Percentiles rank a stretch among this genome's conserved stretches.
phyloP scores from a whole-genome alignment of 2,888 invertebrate species.

The Drosophila histrio region DNA sequence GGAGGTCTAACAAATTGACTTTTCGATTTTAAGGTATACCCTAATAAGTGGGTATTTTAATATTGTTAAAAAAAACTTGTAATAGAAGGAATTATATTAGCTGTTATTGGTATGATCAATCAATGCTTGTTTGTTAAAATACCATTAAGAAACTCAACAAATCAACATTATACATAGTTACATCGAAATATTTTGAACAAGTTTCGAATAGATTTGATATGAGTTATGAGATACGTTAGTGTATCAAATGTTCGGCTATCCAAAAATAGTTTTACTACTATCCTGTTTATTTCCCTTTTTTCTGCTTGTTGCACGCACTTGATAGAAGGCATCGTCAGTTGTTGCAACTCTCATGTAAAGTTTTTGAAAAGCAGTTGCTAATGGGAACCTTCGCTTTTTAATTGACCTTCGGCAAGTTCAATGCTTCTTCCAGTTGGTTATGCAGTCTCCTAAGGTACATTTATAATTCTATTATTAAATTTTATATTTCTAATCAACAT shows the following conservation, averaged over 20 bases:
- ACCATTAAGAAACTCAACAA: too few species aligned
- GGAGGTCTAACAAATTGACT: conserved; percentile 43
- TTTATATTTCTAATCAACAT: conserved; percentile 44
- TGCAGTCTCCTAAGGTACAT: conserved; percentile 30
- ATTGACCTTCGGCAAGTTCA: conserved; percentile 44
- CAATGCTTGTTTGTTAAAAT: too few species aligned
- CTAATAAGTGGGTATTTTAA: background rate
- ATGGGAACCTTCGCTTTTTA: conserved; percentile 2
- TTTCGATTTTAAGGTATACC: conserved; percentile 7
- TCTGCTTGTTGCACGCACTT: conserved; percentile 31
- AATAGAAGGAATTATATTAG: background rate
- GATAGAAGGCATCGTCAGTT: conserved; percentile 28
- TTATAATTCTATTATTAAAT: conserved; percentile 30
- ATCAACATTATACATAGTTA: too few species aligned
- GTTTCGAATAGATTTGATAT: too few species aligned
- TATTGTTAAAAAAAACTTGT: background rate
- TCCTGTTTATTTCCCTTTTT: background rate
- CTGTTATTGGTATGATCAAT: too few species aligned
- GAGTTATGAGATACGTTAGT: too few species aligned
- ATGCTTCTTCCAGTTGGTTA: conserved; percentile 27
- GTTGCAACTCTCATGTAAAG: conserved; percentile 38
- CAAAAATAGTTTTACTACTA: background rate
- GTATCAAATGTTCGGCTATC: background rate
- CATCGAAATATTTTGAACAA: too few species aligned
- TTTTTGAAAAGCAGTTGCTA: background rate